Conservation (phyloP, 2,113 vertebrate genomes). For the Ciconia maguari region DNA sequence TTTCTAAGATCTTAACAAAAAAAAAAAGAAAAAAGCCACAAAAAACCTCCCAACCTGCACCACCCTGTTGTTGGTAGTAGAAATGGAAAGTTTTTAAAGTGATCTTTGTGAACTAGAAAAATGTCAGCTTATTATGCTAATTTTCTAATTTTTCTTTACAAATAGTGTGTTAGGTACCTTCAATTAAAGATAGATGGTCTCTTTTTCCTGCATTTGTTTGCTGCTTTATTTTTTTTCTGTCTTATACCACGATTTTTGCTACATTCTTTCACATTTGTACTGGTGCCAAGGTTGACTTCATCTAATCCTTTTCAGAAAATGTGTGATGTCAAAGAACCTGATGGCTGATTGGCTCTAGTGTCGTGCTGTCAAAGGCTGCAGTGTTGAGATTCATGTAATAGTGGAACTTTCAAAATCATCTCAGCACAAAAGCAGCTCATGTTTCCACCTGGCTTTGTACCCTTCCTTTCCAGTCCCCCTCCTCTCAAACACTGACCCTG, state of each 20-base stretch:
- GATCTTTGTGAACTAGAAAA: neutral
- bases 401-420: neutral
- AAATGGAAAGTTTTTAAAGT: neutral
- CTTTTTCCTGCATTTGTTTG: constrained; percentile 2
- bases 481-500: neutral
- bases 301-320: neutral
- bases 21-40: neutral
- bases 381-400: neutral
- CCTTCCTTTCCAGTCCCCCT: neutral
- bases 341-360: neutral
- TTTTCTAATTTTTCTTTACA: neutral
- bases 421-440: neutral
- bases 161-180: neutral
- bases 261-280: neutral
- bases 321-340: neutral
- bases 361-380: neutral
- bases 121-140: neutral
- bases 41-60: neutral
- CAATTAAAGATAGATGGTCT: neutral
- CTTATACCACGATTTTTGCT: neutral
- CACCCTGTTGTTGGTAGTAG: neutral
- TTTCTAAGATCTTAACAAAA: neutral
- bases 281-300: neutral
- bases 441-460: neutral
- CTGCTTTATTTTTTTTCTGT: neutral